phyloP scores from a whole-genome alignment of 2,113 vertebrate genomes.

The Megalops atlanticus region DNA sequence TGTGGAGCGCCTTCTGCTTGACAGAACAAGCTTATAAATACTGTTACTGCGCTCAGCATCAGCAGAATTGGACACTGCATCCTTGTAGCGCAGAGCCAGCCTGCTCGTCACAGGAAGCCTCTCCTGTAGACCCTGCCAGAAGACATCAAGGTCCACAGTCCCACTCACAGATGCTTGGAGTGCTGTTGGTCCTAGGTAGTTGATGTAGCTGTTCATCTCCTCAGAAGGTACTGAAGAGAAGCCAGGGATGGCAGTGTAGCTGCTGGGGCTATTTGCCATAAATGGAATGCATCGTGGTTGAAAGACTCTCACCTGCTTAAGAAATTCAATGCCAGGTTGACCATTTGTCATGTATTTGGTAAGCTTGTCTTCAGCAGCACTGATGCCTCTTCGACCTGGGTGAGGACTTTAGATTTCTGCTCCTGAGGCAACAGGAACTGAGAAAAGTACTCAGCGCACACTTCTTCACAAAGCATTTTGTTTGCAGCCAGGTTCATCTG shows the following conservation, averaged over 20 bases:
- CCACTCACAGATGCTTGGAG: constrained; percentile 9
- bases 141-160: background rate
- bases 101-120: constrained; percentile 21
- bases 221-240: constrained; percentile 3
- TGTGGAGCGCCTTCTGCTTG: too few species aligned
- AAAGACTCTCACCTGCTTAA: background rate
- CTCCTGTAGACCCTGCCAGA: constrained; percentile 2
- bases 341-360: constrained; percentile 17
- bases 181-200: background rate
- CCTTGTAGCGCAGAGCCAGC: too few species aligned
- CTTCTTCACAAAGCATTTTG: constrained; percentile 23
- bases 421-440: background rate
- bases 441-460: constrained; percentile 1
- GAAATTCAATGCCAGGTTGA: constrained; percentile 18
- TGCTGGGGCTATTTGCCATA: background rate
- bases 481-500: constrained; percentile 24
- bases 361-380: constrained; percentile 17
- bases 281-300: background rate
- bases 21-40: too few species aligned
- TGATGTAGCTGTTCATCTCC: constrained; percentile 7
- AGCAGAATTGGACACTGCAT: too few species aligned
- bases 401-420: background rate
- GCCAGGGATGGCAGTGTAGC: constrained; percentile 5
- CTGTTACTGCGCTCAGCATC: too few species aligned
- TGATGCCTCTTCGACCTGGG: background rate